Base-by-base conservation (phyloP, 2,888 invertebrate species). In the Drosophila niveifrons region DNA sequence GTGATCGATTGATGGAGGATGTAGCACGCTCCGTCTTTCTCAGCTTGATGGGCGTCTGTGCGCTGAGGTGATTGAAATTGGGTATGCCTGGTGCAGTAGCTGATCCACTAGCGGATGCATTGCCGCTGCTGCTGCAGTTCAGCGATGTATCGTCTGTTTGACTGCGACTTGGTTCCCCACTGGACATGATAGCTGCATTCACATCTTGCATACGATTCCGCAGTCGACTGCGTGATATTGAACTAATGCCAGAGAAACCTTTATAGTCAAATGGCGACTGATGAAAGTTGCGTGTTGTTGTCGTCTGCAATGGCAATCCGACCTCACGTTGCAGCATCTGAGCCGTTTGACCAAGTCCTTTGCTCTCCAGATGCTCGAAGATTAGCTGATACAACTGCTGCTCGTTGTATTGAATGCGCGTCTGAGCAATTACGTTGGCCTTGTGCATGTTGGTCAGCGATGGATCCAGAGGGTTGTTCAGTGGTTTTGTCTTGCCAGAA, bases 391-490 rank as follows among this genome's bases (percentile, higher is more conserved):
- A 94, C 36, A 99, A 93, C 92, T 99, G 98, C 47, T 96, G 95
- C 91, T 98, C 97, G 92, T 98, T 98, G 94, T 97, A 99, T 89
- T 96, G 96, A 68, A 99, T 99, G 74, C 96, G 95, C 0, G 99
- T 99, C 92, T 98, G 98, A 0, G 98, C 98, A 0, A 99, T 98
- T 47, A 99, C 97, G 92, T 98, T 98, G 0, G 98, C 97, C 92
- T 96, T 95, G 89, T 98, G 96, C 90, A 98, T 97, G 90, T 97
- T 97, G 18, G 96, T 96, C 11, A 98, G 93, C 0, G 98, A 97
- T 0, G 96, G 95, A 93, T 97, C 97, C 67, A 97, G 94, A 91
- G 97, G 96, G 8, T 95, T 95, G 82, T 95, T 95, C 1, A 90
- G 81, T 36, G 96, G 95, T 82, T 96, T 97, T n/a, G 96, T 95